Conservation (phyloP, 2,797 vertebrate species). For the Falco biarmicus region DNA sequence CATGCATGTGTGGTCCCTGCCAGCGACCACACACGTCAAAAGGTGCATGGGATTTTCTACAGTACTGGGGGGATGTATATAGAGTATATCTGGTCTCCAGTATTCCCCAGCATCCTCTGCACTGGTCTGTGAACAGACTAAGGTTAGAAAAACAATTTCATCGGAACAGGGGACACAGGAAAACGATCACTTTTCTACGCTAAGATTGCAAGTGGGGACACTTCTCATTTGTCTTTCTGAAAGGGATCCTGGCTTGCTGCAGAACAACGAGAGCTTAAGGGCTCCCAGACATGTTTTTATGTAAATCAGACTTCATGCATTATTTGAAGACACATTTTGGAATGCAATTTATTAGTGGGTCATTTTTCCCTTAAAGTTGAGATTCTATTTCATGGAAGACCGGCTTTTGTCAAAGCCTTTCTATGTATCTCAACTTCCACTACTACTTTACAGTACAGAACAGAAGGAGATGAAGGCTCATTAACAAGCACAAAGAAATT, state of each 20-base stretch:
- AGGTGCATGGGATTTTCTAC: fast-evolving
- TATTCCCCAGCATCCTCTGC: background rate
- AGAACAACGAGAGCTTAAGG: background rate
- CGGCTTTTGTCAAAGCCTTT: conserved; percentile 51
- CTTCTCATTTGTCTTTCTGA: background rate
- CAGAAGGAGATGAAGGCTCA: conserved; percentile 37
- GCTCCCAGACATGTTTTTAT: conserved; percentile 39
- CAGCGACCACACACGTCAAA: background rate
- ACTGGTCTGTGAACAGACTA: background rate
- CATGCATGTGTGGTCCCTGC: background rate
- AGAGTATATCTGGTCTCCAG: background rate
- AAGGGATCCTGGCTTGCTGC: background rate
- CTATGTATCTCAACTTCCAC: conserved; percentile 36
- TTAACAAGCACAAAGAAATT: conserved; percentile 58
- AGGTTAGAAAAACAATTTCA: background rate
- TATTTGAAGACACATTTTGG: conserved; percentile 47
- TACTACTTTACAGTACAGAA: background rate
- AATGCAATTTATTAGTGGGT: conserved; percentile 47
- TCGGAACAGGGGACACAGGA: background rate
- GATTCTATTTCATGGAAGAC: conserved; percentile 53
- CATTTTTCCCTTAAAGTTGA: conserved; percentile 21
- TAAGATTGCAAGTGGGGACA: background rate
- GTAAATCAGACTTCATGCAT: conserved; percentile 24
- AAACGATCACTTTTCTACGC: background rate
- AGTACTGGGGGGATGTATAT: background rate